Evolutionary conservation across 2,113 vertebrate species (phyloP).

Genomic region (Nibea coibor): DNA sequence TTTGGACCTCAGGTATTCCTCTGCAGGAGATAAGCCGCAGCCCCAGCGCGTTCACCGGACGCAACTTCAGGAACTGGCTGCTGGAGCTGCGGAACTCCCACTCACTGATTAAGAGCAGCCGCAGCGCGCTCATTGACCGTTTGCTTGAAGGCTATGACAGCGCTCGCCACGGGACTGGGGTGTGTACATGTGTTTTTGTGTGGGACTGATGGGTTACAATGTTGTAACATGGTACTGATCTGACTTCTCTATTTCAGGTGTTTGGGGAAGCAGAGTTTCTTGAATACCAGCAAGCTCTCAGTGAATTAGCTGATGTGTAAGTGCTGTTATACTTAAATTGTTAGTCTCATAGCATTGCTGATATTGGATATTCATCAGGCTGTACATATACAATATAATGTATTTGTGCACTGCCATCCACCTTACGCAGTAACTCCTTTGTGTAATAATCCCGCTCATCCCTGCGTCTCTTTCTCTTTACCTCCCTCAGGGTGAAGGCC

Average conservation of each 20-base stretch:
- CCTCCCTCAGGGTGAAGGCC: slow-evolving; percentile 77
- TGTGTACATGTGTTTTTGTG: slow-evolving; percentile 54
- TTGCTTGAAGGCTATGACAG: slow-evolving; percentile 93
- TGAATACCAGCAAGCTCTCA: slow-evolving; percentile 91
- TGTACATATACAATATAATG: background rate
- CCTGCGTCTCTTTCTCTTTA: background rate
- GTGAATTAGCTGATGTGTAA: slow-evolving; percentile 90
- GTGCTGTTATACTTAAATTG: slow-evolving; percentile 63
- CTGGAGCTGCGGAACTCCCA: slow-evolving; percentile 91
- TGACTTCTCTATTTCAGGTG: slow-evolving; percentile 80
- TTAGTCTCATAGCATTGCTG: background rate
- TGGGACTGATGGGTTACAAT: background rate
- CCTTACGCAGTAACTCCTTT: background rate
- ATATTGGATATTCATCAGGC: background rate
- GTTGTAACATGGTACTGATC: background rate
- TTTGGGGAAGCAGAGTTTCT: slow-evolving; percentile 91
- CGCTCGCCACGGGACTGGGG: slow-evolving; percentile 94
- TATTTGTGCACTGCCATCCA: background rate
- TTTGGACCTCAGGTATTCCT: slow-evolving; percentile 85
- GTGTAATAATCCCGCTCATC: background rate
- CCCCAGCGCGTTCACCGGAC: slow-evolving; percentile 89
- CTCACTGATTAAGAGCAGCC: slow-evolving; percentile 89
- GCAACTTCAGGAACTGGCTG: slow-evolving; percentile 91
- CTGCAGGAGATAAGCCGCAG: slow-evolving; percentile 86
- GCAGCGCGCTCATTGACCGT: slow-evolving; percentile 89